Conservation (phyloP, 2,113 vertebrate genomes). For the Gambusia holbrooki region DNA sequence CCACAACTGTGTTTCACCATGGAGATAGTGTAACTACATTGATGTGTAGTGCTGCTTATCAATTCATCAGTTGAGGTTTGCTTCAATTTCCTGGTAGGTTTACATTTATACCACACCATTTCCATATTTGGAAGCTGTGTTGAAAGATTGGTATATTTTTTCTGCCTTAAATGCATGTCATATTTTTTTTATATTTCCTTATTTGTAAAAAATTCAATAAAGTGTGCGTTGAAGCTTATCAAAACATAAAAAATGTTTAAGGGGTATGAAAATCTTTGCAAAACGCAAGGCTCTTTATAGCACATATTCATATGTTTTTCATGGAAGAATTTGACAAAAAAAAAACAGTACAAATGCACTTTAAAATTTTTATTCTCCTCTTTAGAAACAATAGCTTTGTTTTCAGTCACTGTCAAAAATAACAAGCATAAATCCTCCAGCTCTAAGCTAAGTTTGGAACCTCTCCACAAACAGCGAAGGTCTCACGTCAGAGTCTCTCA, state of each 20-base stretch:
- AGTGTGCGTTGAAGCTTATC: background rate
- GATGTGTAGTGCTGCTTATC: background rate
- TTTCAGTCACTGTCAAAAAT: constrained; percentile 57
- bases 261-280: background rate
- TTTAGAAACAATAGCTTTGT: constrained; percentile 59
- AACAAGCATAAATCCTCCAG: constrained; percentile 46
- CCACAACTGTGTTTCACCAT: background rate
- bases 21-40: background rate
- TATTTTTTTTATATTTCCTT: background rate
- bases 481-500: constrained; percentile 62
- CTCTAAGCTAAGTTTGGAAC: constrained; percentile 56
- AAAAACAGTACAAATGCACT: background rate
- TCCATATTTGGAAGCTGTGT: background rate
- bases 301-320: background rate
- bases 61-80: too few relatives aligned
- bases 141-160: too few relatives aligned
- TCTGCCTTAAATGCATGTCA: background rate
- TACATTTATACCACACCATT: background rate
- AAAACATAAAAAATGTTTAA: background rate
- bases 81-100: too few relatives aligned
- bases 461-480: constrained; percentile 25
- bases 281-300: background rate
- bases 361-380: constrained; percentile 57
- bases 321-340: background rate
- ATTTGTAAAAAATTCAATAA: background rate